Base-by-base conservation (phyloP, 1,140 invertebrate genomes). In the Holotrichia oblita region DNA sequence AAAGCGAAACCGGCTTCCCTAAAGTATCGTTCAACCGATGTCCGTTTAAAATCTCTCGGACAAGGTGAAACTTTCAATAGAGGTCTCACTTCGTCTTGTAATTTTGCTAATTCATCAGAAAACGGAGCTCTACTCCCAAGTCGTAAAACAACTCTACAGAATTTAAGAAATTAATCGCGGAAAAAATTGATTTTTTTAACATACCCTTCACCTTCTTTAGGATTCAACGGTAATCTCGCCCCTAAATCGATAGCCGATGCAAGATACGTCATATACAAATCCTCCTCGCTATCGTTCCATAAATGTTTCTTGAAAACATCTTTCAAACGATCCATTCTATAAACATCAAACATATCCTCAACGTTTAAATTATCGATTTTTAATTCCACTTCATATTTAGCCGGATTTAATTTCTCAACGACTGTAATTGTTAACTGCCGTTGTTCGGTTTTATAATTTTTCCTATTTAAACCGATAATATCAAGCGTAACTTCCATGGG, bases 351-450 rank as follows among this genome's bases (percentile, higher is more conserved):
- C 86, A 96, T 89, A 83, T 97, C 94, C 81, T 94, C 94, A 0
- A 96, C 91, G 83, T 97, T 96, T 7, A 97, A 86, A 86, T 97
- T 97, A 83, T 96, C 93, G 59, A 98, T 94, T 87, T 97, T 97
- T 82, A 97, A 87, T 83, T 95, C 93, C 4, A 97, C 92, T 83
- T 96, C 92, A 86, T 94, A 93, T 64, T 89, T 90, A 0, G 93
- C 92, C 79, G 92, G 88, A 80, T 91, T 91, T 79, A 90, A 87
- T 83, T 93, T 94, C 7, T 92, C 89, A 2, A 88, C 85, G 3
- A 95, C 90, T 76, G 90, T 90, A 48, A 95, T 88, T 6, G 91
- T 88, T 6, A 95, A 83, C 0, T 92, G 84, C 42, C 90, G 89
- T n/a, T 90, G 89, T 6, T 91, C 27, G 0, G 94, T 95, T 82